These are phyloP conservation scores for Sarcophaga carnaria DNA, from an alignment of 2,888 invertebrate genomes.

Conservation along the genomic window DNA sequence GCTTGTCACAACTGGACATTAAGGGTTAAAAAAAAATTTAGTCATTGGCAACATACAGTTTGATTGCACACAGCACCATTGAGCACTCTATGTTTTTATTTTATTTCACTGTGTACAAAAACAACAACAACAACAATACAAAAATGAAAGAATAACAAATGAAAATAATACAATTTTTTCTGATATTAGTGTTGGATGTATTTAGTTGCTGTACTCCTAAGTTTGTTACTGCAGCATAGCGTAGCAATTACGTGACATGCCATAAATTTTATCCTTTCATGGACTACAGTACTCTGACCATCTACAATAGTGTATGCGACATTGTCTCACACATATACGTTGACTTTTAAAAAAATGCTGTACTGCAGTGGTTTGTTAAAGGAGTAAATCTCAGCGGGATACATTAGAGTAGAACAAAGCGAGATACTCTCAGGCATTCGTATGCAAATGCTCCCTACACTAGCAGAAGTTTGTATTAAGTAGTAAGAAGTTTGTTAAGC, in stretches of 20 bases:
- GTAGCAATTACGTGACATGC: constrained; percentile 77
- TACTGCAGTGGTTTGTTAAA: constrained; percentile 43
- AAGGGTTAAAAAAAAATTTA: constrained; percentile 58
- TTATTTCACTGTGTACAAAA: too few relatives aligned
- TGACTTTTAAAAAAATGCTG: background rate
- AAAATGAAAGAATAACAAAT: background rate
- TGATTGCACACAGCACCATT: constrained; percentile 48
- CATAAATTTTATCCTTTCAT: constrained; percentile 78
- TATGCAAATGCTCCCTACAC: background rate
- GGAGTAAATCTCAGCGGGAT: constrained; percentile 60
- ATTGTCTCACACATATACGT: constrained; percentile 1
- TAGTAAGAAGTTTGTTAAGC: constrained; percentile 5
- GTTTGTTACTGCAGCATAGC: constrained; percentile 73
- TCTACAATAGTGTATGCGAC: constrained; percentile 18
- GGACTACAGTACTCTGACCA: constrained; percentile 57
- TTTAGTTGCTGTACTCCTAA: constrained; percentile 52
- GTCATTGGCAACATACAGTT: constrained; percentile 50
- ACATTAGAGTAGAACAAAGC: constrained; percentile 33
- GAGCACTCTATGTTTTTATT: constrained; percentile 35
- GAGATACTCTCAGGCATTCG: background rate
- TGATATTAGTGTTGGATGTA: constrained; percentile 23
- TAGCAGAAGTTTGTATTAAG: background rate
- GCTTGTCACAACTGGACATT: constrained; percentile 33
- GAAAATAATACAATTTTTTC: constrained; percentile 33
- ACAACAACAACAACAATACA: background rate